phyloP scores from a whole-genome alignment of 2,113 vertebrate genomes.

The Hemiscyllium ocellatum region DNA sequence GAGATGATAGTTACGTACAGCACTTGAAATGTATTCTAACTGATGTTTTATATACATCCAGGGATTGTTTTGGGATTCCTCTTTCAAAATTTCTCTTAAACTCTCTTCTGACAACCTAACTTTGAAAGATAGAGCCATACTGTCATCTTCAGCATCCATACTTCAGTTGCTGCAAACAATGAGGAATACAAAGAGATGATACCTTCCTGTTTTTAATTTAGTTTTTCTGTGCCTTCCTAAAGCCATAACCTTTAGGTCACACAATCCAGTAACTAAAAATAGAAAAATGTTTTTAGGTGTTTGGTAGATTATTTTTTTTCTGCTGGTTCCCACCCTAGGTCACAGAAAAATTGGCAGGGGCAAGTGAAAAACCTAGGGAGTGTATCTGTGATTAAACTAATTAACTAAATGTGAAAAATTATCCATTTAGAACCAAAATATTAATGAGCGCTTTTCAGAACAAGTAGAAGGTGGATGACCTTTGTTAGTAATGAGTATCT shows the following conservation, averaged over 20 bases:
- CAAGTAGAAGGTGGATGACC: neutral
- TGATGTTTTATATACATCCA: neutral
- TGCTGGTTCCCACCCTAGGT: neutral
- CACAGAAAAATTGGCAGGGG: neutral
- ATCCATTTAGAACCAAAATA: neutral
- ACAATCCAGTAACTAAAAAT: neutral
- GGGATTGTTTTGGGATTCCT: neutral
- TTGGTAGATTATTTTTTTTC: neutral
- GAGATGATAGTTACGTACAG: neutral
- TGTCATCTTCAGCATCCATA: neutral
- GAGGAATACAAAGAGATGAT: neutral
- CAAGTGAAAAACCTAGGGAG: neutral
- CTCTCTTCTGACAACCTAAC: neutral
- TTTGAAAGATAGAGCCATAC: neutral
- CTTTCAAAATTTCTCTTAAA: neutral
- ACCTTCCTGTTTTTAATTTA: neutral
- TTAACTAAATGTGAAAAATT: neutral
- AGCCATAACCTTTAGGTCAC: neutral
- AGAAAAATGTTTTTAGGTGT: neutral
- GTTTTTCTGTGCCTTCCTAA: neutral
- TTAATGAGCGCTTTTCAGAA: neutral
- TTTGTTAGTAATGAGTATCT: neutral
- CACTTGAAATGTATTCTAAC: neutral
- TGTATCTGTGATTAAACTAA: constrained; percentile 5
- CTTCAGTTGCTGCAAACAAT: neutral